Percentiles rank a stretch among this genome's conserved stretches.
Conservation (phyloP, 2,888 invertebrate species). For the Blastobasis adustella region DNA sequence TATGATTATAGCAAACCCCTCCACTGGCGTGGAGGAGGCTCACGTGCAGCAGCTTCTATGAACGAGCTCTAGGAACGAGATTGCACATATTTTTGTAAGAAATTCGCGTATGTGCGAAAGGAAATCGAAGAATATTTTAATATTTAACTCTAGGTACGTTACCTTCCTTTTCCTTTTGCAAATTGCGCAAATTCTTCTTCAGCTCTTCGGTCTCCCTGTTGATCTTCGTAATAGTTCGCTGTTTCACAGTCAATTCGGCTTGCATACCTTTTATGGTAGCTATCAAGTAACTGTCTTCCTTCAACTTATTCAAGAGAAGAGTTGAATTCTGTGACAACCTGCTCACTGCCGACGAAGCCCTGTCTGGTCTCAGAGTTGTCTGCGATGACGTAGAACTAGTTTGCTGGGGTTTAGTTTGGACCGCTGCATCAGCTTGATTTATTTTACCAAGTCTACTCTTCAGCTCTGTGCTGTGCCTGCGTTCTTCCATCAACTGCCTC, state of each 20-base stretch:
- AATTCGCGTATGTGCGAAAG: too few relatives aligned
- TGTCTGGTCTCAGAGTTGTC: slow-evolving; percentile 51
- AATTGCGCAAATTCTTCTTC: slow-evolving; percentile 81
- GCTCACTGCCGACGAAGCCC: slow-evolving; percentile 64
- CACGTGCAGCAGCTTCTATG: too few relatives aligned
- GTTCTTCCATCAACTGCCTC: slow-evolving; percentile 73
- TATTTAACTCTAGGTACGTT: too few relatives aligned
- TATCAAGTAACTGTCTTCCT: slow-evolving; percentile 84
- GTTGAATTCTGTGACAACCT: slow-evolving; percentile 73
- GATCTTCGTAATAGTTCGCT: slow-evolving; percentile 81
- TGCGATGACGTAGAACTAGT: slow-evolving; percentile 43
- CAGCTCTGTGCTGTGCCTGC: slow-evolving; percentile 62
- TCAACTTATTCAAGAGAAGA: slow-evolving; percentile 64
- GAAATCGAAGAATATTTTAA: too few relatives aligned
- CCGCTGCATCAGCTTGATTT: slow-evolving; percentile 45
- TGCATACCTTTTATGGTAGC: slow-evolving; percentile 88
- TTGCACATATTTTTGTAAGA: too few relatives aligned
- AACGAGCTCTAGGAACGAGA: too few relatives aligned
- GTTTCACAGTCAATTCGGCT: slow-evolving; percentile 82
- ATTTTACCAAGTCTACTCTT: slow-evolving; percentile 69
- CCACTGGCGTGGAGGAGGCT: too few relatives aligned
- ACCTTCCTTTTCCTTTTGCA: slow-evolving; percentile 86
- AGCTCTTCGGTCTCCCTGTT: slow-evolving; percentile 85
- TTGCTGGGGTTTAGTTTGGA: slow-evolving; percentile 62
- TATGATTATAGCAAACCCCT: too few relatives aligned